Evolutionary conservation across 2,888 invertebrate species (phyloP).

Genomic region (Lasioglossum morio): DNA sequence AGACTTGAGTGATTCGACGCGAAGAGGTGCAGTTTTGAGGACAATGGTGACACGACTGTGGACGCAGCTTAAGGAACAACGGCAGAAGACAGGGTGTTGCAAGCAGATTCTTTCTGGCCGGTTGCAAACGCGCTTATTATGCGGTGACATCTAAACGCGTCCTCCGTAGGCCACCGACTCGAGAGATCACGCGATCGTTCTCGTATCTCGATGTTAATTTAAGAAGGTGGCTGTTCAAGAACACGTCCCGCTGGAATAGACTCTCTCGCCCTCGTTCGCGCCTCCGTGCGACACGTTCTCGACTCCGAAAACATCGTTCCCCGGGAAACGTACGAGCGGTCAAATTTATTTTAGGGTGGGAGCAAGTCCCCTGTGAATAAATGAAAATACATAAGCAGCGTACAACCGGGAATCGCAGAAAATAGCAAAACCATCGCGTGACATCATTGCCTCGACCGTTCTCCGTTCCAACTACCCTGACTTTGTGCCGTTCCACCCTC

Average conservation of each 20-base stretch:
- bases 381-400: background rate
- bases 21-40: background rate
- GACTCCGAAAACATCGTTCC: slow-evolving; percentile 17
- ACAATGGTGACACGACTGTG: slow-evolving; percentile 32
- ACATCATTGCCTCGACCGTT: background rate
- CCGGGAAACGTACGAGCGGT: slow-evolving; percentile 23
- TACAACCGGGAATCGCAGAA: slow-evolving; percentile 4
- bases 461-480: background rate
- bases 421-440: background rate
- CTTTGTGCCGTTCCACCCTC: background rate
- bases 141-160: slow-evolving; percentile 68
- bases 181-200: slow-evolving; percentile 46
- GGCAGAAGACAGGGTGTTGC: slow-evolving; percentile 53
- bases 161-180: slow-evolving; percentile 33
- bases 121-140: slow-evolving; percentile 66
- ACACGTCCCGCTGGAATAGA: slow-evolving; percentile 22
- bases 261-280: slow-evolving; percentile 8
- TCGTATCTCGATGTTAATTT: slow-evolving; percentile 49
- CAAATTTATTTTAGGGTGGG: slow-evolving; percentile 22
- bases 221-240: slow-evolving; percentile 38
- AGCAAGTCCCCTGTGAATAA: background rate
- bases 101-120: slow-evolving; percentile 63
- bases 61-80: slow-evolving; percentile 34
- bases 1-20: background rate
- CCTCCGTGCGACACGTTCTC: slow-evolving; percentile 15